Evolutionary conservation across 1,140 invertebrate genomes (phyloP), one percentile per base, ranked within the genome.

Genomic region (Galleria mellonella): DNA sequence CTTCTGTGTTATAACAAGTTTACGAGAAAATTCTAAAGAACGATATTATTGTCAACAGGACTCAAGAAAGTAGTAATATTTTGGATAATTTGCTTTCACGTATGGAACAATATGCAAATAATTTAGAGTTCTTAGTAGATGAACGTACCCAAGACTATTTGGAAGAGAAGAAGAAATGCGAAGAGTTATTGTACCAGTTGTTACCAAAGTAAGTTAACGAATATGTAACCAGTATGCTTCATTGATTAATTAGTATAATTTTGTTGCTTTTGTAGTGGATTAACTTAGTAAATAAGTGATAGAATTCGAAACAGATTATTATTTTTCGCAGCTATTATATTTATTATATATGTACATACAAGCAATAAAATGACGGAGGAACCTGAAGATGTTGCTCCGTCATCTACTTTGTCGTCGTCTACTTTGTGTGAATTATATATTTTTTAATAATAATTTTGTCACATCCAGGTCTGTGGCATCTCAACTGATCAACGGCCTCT

Each of bases 31-130:
- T 29, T 11, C 30, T 47, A 12, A 44, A 23, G 2, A 23, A 23
- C 6, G 6, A 23, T 23, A 23, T 23, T 60, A 48, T 57, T 63
- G 44, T 62, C 56, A 27, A 51, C 64, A 85, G 77, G 55, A 72
- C 75, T 61, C 83, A 75, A 72, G 87, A 88, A 65, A 86, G 77
- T 62, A 87, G 84, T 53, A 89, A 88, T 55, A 82, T 98, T 45
- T 88, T 98, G 42, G 98, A 99, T 79, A 98, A 99, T 87, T 88
- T 99, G 23, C 88, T 99, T 9, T 94, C 96, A 27, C 93, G 97
- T 44, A 99, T 99, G 98, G 98, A 99, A 81, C 96, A 98, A 75
- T 99, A 99, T 72, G 97, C 98, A 1, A 98, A 97, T 82, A 99
- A 99, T 82, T 90, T 99, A 68, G 98, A 99, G 87, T 91, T 93